Evolutionary conservation across 1,140 invertebrate genomes (phyloP).

Genomic region (Phymorhynchus buccinoides): DNA sequence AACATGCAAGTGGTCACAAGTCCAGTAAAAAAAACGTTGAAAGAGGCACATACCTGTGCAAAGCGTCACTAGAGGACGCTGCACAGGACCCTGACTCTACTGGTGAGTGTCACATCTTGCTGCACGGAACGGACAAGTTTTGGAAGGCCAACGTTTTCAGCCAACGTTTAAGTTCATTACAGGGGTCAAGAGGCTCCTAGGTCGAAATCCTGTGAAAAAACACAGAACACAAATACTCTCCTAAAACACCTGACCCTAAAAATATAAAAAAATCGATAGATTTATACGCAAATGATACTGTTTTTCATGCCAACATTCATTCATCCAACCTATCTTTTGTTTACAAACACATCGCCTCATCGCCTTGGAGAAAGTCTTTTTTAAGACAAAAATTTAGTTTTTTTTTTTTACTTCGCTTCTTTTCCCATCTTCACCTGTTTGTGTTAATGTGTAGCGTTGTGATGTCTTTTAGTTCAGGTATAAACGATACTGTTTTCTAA

Average conservation of each 20-base stretch:
- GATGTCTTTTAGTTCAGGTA: no score
- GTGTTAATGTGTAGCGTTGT: no score
- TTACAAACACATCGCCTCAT: no score
- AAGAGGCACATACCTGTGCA: neutral
- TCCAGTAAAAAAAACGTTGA: neutral
- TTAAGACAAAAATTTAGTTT: no score
- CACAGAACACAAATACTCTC: neutral
- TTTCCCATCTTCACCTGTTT: no score
- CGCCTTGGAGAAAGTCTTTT: no score
- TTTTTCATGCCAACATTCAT: no score
- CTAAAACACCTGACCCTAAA: neutral
- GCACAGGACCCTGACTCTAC: neutral
- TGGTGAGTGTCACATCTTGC: neutral
- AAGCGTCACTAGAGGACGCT: neutral
- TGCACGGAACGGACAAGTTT: neutral
- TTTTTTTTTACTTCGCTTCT: no score
- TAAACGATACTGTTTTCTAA: no score
- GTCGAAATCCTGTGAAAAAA: slow-evolving; percentile 8
- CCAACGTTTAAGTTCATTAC: neutral
- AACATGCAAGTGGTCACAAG: neutral
- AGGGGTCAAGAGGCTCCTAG: neutral
- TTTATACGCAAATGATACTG: no score
- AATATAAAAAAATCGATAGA: no score
- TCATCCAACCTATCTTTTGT: no score
- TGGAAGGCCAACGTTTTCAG: neutral